Evolutionary conservation across 1,140 invertebrate genomes (phyloP).

Genomic region (Tetramorium parvispinum): DNA sequence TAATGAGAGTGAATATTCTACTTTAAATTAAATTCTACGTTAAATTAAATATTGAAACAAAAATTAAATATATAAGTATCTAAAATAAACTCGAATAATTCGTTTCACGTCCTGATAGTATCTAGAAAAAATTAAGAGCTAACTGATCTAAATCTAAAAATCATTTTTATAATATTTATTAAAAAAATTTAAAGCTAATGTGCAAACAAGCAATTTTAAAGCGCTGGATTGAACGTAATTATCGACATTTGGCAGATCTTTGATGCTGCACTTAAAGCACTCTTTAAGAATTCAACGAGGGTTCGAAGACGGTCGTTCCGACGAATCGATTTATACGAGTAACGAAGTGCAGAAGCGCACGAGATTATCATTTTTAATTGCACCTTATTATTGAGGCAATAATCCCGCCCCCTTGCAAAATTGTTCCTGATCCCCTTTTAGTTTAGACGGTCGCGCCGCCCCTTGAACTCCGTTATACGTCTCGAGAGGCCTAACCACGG

Average conservation of each 20-base stretch:
- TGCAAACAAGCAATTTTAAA: constrained; percentile 17
- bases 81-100: neutral
- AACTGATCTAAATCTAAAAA: neutral
- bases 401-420: neutral
- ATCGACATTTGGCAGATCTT: constrained; percentile 24
- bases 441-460: neutral
- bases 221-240: constrained; percentile 15
- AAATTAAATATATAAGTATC: neutral
- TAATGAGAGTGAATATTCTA: too few relatives aligned
- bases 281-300: constrained; percentile 42
- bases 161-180: constrained; percentile 8
- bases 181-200: constrained; percentile 4
- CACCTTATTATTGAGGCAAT: constrained; percentile 63
- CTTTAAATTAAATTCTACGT: too few relatives aligned
- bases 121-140: constrained; percentile 18
- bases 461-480: constrained; percentile 17
- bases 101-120: neutral
- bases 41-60: too few relatives aligned
- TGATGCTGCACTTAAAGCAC: constrained; percentile 26
- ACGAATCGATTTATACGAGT: constrained; percentile 25
- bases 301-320: neutral
- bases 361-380: constrained; percentile 77
- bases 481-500: constrained; percentile 20
- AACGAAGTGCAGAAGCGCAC: constrained; percentile 41
- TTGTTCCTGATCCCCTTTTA: constrained; percentile 19